phyloP scores from a whole-genome alignment of 2,797 vertebrate genomes.

The Furcifer pardalis region DNA sequence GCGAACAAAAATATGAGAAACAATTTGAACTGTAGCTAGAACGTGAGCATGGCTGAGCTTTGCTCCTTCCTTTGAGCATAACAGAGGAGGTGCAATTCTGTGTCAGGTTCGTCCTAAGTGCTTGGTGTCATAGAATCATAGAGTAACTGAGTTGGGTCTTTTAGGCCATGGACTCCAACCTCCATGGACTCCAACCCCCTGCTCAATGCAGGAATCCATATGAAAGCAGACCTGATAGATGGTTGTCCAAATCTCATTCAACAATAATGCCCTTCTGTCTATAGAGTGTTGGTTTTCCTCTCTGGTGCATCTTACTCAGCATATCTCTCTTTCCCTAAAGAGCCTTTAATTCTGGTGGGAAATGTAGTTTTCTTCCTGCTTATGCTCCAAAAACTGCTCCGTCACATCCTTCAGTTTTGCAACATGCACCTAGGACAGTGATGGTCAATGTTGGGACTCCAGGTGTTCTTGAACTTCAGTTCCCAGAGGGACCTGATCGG shows the following conservation, averaged over 20 bases:
- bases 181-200: too few species aligned
- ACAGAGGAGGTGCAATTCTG: conserved; percentile 49
- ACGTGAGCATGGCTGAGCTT: conserved; percentile 43
- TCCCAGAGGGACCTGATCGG: too few species aligned
- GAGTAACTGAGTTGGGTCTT: too few species aligned
- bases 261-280: conserved; percentile 71
- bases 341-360: conserved; percentile 38
- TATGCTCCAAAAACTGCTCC: background rate
- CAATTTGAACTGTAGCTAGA: conserved; percentile 18
- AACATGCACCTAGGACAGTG: background rate
- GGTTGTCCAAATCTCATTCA: too few species aligned
- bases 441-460: too few species aligned
- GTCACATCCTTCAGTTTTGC: background rate
- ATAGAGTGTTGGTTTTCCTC: conserved; percentile 70
- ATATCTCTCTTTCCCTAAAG: conserved; percentile 28
- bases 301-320: conserved; percentile 26
- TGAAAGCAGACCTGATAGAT: too few species aligned
- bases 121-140: too few species aligned
- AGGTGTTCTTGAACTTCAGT: too few species aligned
- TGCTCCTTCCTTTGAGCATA: conserved; percentile 25
- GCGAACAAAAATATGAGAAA: conserved; percentile 45
- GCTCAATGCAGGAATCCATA: too few species aligned
- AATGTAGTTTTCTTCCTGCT: conserved; percentile 31
- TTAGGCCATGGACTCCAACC: too few species aligned
- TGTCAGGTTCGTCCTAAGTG: conserved; percentile 59